Percentiles rank a stretch among this genome's conserved stretches.
Evolutionary conservation across 2,797 vertebrate genomes (phyloP).

Genomic region (Eremophila alpestris): DNA sequence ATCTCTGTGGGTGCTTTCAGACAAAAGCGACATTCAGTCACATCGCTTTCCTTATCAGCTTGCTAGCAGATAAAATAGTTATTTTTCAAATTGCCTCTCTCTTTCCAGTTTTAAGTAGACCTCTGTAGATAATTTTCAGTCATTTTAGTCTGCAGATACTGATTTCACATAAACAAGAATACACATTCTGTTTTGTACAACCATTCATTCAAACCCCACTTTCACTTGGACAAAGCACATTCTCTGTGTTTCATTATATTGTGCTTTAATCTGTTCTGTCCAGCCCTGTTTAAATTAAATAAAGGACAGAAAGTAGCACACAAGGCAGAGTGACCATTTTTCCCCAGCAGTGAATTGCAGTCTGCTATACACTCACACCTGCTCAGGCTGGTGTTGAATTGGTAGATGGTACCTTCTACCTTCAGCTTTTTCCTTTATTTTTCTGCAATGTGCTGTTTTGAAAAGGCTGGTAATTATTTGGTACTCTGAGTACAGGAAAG

Average conservation of each 20-base stretch:
- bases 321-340: background rate
- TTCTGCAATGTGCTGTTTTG: background rate
- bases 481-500: background rate
- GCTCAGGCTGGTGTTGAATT: background rate
- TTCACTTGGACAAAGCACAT: background rate
- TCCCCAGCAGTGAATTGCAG: background rate
- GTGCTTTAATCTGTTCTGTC: background rate
- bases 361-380: background rate
- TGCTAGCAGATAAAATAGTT: slow-evolving; percentile 56
- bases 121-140: background rate
- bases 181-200: background rate
- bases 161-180: slow-evolving; percentile 22
- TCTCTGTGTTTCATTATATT: background rate
- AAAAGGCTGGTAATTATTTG: background rate
- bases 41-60: slow-evolving; percentile 55
- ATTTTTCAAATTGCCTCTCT: slow-evolving; percentile 66
- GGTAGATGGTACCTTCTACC: background rate
- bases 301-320: background rate
- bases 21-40: slow-evolving; percentile 71
- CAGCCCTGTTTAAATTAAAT: background rate
- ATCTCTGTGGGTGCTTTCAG: slow-evolving; percentile 37
- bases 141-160: slow-evolving; percentile 2
- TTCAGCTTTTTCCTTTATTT: background rate
- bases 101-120: slow-evolving; percentile 29
- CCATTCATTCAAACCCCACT: background rate